Evolutionary conservation across 1,140 invertebrate species (phyloP).

Genomic region (Trissolcus basalis): DNA sequence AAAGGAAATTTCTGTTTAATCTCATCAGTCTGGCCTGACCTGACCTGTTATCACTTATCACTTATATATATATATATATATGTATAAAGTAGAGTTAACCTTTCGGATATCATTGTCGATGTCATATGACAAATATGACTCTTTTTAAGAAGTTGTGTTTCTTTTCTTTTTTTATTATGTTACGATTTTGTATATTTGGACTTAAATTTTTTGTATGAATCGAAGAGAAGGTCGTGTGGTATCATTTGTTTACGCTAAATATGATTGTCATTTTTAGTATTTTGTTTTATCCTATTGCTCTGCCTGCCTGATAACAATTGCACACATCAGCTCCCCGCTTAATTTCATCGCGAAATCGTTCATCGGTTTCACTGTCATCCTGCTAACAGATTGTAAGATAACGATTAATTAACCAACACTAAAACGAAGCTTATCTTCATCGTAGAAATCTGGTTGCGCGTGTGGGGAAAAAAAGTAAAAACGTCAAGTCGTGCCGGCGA

Average conservation of each 20-base stretch:
- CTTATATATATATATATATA: constrained; percentile 7
- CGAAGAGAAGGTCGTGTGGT: not conserved
- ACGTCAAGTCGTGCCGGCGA: not conserved
- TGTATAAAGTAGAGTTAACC: constrained; percentile 14
- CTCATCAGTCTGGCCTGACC: not conserved
- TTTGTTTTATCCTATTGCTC: constrained; percentile 1
- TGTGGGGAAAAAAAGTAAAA: not conserved
- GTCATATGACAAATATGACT: constrained; percentile 16
- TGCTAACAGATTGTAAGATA: constrained; percentile 14
- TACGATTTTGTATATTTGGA: constrained; percentile 26
- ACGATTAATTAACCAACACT: constrained; percentile 12
- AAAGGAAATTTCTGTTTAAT: too few species aligned
- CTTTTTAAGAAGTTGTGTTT: constrained; percentile 7
- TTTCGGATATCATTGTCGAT: constrained; percentile 20
- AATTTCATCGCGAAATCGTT: constrained; percentile 8
- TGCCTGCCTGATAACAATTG: not conserved
- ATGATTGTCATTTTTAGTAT: not conserved
- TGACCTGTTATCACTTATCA: not conserved
- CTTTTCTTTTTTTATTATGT: constrained; percentile 11
- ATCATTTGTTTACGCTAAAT: not conserved
- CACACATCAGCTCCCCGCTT: not conserved
- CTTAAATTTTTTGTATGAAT: not conserved
- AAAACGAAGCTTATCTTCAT: constrained; percentile 42
- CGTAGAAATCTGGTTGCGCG: not conserved
- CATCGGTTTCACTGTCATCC: not conserved